Percentiles rank a stretch among this genome's conserved stretches.
Conservation (phyloP, 2,888 invertebrate species). For the Aleiodes leptofemur region DNA sequence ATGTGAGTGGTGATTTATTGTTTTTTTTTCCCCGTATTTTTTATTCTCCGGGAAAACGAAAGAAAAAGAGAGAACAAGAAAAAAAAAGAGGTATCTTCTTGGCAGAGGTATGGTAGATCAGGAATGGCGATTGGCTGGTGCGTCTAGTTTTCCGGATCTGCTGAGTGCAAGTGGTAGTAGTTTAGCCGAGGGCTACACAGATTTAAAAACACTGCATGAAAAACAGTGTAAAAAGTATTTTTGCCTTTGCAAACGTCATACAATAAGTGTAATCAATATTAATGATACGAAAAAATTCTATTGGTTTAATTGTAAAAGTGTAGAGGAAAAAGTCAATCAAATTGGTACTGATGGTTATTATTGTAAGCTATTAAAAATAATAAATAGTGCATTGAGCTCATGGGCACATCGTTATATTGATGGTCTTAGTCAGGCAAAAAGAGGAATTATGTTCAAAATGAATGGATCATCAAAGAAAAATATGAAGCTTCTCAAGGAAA, state of each 20-base stretch:
- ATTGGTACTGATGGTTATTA: conserved; percentile 72
- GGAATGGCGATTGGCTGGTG: conserved; percentile 63
- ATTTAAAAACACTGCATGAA: conserved; percentile 67
- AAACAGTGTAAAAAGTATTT: conserved; percentile 70
- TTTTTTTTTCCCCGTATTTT: not conserved
- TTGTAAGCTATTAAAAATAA: conserved; percentile 68
- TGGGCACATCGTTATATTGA: conserved; percentile 71
- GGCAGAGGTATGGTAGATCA: conserved; percentile 72
- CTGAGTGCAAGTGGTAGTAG: conserved; percentile 64
- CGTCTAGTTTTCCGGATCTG: conserved; percentile 68
- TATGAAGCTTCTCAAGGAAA: conserved; percentile 73
- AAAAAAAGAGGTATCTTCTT: conserved; percentile 39
- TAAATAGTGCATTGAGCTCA: conserved; percentile 68
- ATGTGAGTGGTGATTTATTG: conserved; percentile 15
- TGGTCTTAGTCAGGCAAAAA: conserved; percentile 65
- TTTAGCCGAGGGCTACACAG: conserved; percentile 58
- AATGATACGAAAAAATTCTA: conserved; percentile 71
- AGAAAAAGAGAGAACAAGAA: not conserved
- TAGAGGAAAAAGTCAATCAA: conserved; percentile 70
- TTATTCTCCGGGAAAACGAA: conserved; percentile 1
- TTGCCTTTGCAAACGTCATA: conserved; percentile 71
- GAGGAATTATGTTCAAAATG: conserved; percentile 72
- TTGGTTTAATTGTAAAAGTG: conserved; percentile 72
- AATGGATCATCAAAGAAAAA: conserved; percentile 72
- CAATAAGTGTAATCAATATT: conserved; percentile 71